Evolutionary conservation across 2,113 vertebrate species (phyloP).

Genomic region (Dunckerocampus dactyliophorus): DNA sequence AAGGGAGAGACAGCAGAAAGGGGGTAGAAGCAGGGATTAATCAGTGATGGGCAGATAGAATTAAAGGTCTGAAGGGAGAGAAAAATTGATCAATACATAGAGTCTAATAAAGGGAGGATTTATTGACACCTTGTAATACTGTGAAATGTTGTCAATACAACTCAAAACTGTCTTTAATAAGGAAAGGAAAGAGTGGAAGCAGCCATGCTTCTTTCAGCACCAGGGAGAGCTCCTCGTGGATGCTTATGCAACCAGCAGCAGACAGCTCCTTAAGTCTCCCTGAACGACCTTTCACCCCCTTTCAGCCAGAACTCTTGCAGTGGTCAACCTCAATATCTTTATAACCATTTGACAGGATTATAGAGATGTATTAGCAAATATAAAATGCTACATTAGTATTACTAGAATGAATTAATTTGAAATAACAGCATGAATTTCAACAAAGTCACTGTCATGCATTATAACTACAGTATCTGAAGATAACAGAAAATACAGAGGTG

Average conservation of each 20-base stretch:
- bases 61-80: slow-evolving; percentile 42
- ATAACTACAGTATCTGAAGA: too few relatives aligned
- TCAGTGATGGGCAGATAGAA: slow-evolving; percentile 28
- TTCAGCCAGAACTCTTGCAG: slow-evolving; percentile 3
- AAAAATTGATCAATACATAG: slow-evolving; percentile 51
- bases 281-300: slow-evolving; percentile 27
- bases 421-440: not conserved
- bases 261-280: slow-evolving; percentile 39
- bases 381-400: not conserved
- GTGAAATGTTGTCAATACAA: slow-evolving; percentile 51
- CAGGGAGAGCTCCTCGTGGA: slow-evolving; percentile 50
- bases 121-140: slow-evolving; percentile 57
- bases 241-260: slow-evolving; percentile 19
- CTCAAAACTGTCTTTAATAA: slow-evolving; percentile 44
- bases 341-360: too few relatives aligned
- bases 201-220: slow-evolving; percentile 50
- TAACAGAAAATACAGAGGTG: too few relatives aligned
- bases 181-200: slow-evolving; percentile 10
- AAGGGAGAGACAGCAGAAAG: slow-evolving; percentile 12
- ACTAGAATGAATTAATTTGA: not conserved
- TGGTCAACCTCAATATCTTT: not conserved
- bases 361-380: not conserved
- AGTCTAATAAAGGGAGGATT: slow-evolving; percentile 65
- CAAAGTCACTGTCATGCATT: not conserved
- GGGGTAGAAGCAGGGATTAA: slow-evolving; percentile 35